Conservation (phyloP, 2,113 vertebrate genomes). For the Garra rufa region DNA sequence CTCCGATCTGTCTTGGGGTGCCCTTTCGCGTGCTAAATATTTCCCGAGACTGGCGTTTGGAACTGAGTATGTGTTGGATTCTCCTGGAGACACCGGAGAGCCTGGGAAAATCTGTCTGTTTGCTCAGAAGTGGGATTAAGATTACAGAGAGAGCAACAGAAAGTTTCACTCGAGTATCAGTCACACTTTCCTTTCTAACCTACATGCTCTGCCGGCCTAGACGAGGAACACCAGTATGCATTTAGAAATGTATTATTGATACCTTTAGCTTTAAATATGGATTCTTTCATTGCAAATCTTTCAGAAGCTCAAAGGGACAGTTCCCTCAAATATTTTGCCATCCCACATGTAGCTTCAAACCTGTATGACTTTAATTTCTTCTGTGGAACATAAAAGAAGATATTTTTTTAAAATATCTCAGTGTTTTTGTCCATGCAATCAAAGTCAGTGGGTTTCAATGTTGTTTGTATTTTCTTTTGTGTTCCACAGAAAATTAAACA, state of each 20-base stretch:
- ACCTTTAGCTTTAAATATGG: not conserved
- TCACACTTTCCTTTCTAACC: conserved; percentile 21
- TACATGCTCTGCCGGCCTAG: not conserved
- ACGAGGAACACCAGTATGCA: not conserved
- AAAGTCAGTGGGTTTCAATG: not conserved
- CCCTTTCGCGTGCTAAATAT: conserved; percentile 14
- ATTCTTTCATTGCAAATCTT: not conserved
- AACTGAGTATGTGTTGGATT: conserved; percentile 18
- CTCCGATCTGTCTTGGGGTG: not conserved
- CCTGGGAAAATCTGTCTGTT: conserved; percentile 32
- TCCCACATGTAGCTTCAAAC: too few species aligned
- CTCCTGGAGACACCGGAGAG: conserved; percentile 23
- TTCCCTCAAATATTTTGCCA: not conserved
- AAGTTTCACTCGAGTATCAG: conserved; percentile 11
- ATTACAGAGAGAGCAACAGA: conserved; percentile 22
- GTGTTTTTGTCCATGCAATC: not conserved
- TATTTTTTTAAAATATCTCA: too few species aligned
- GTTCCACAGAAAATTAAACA: too few species aligned
- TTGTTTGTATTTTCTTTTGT: not conserved
- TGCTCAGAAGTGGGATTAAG: conserved; percentile 28
- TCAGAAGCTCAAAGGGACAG: not conserved
- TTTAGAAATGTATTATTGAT: conserved; percentile 17
- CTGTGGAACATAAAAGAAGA: too few species aligned
- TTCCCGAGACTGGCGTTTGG: conserved; percentile 21
- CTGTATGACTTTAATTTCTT: too few species aligned